Percentiles rank a stretch among this genome's conserved stretches.
phyloP scores from a whole-genome alignment of 2,113 vertebrate species.

The Callionymus lyra region DNA sequence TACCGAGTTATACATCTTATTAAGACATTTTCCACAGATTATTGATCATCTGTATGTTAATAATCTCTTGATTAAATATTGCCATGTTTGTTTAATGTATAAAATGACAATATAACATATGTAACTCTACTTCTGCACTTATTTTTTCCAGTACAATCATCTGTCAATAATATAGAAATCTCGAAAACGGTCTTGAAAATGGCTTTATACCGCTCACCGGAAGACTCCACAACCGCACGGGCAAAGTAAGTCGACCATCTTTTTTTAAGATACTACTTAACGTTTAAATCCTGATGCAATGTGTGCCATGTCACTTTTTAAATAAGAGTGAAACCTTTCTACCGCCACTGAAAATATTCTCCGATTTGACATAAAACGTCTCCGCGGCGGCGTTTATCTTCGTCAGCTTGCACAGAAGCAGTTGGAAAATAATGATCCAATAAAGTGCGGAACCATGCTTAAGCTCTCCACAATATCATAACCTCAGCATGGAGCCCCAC shows the following conservation, averaged over 20 bases:
- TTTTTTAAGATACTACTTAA: too few species aligned
- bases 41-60: too few species aligned
- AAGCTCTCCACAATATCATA: conserved; percentile 8
- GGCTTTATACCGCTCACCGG: conserved; percentile 41
- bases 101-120: too few species aligned
- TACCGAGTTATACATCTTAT: too few species aligned
- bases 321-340: too few species aligned
- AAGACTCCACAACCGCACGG: conserved; percentile 9
- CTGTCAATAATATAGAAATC: conserved; percentile 48
- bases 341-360: too few species aligned
- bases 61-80: too few species aligned
- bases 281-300: too few species aligned
- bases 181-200: conserved; percentile 69
- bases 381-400: conserved; percentile 3
- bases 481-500: conserved; percentile 18
- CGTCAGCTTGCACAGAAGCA: conserved; percentile 1
- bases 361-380: conserved; percentile 8
- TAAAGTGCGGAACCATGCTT: conserved; percentile 5
- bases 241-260: conserved; percentile 44
- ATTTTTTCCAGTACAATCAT: conserved; percentile 27
- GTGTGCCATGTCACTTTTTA: too few species aligned
- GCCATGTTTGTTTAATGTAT: too few species aligned
- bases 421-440: conserved; percentile 22
- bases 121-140: not conserved
- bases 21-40: too few species aligned